These are phyloP conservation scores for Neomonachus schauinslandi DNA, from an alignment of 2,113 vertebrate species.

Conservation along the genomic window DNA sequence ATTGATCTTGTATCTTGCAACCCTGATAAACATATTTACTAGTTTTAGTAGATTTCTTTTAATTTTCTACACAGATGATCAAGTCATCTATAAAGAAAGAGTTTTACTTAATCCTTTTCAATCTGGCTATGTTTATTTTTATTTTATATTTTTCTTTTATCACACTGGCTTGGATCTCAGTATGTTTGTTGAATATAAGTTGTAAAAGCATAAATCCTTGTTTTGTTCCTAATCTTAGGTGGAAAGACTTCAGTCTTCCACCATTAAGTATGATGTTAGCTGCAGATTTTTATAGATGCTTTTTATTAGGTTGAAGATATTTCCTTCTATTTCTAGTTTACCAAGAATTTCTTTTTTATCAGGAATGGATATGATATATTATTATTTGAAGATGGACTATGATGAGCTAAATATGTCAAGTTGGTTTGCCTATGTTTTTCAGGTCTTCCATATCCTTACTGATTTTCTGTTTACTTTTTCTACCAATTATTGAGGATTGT, in stretches of 20 bases:
- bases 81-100: not conserved
- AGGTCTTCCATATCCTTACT: not conserved
- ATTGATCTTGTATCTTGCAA: not conserved
- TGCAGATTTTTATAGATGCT: not conserved
- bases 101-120: not conserved
- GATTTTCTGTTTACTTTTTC: not conserved
- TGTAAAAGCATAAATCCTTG: not conserved
- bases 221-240: not conserved
- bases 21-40: not conserved
- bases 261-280: not conserved
- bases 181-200: not conserved
- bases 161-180: not conserved
- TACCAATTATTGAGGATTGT: not conserved
- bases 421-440: not conserved
- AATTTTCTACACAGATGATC: not conserved
- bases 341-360: not conserved
- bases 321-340: not conserved
- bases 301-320: not conserved
- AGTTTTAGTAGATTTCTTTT: not conserved
- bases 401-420: no score
- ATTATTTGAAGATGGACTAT: not conserved
- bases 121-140: not conserved
- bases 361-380: not conserved
- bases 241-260: not conserved
- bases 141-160: not conserved